Percentiles rank a stretch among this genome's conserved stretches.
phyloP scores from a whole-genome alignment of 2,888 invertebrate species.

The Polylopha cassiicola region DNA sequence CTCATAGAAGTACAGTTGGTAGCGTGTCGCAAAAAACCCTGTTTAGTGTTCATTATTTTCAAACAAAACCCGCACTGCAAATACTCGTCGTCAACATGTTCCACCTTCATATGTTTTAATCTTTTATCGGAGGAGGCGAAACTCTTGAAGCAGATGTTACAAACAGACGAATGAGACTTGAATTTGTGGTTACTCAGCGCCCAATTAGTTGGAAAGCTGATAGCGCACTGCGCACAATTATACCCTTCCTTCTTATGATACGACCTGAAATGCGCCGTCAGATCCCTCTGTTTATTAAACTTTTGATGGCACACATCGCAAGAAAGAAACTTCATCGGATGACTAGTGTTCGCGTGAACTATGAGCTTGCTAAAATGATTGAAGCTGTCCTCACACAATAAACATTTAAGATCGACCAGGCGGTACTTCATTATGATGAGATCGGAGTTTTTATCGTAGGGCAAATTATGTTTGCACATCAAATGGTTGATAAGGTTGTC shows the following conservation, averaged over 20 bases:
- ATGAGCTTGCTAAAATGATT: constrained; percentile 45
- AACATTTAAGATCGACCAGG: constrained; percentile 50
- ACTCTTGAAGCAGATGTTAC: constrained; percentile 52
- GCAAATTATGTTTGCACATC: constrained; percentile 41
- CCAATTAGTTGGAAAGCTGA: constrained; percentile 36
- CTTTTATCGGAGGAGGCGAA: constrained; percentile 46
- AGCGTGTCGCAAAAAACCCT: constrained; percentile 50
- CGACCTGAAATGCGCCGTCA: constrained; percentile 44
- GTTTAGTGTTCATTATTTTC: constrained; percentile 45
- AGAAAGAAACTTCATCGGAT: constrained; percentile 40
- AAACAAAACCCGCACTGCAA: constrained; percentile 52
- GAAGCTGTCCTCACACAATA: constrained; percentile 44
- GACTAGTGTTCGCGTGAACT: constrained; percentile 47
- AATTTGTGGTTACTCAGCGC: constrained; percentile 45
- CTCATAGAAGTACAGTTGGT: constrained; percentile 37
- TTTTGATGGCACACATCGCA: constrained; percentile 46
- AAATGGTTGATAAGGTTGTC: constrained; percentile 45
- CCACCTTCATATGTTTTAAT: constrained; percentile 50
- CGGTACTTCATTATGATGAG: constrained; percentile 43
- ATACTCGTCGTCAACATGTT: constrained; percentile 38
- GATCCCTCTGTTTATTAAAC: constrained; percentile 51
- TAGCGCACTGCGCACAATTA: constrained; percentile 44
- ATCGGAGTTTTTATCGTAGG: constrained; percentile 41
- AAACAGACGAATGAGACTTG: constrained; percentile 46
- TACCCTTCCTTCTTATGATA: constrained; percentile 44